These are phyloP conservation scores for Cyclophora albipunctata DNA, from an alignment of 2,888 invertebrate genomes.

Conservation along the genomic window DNA sequence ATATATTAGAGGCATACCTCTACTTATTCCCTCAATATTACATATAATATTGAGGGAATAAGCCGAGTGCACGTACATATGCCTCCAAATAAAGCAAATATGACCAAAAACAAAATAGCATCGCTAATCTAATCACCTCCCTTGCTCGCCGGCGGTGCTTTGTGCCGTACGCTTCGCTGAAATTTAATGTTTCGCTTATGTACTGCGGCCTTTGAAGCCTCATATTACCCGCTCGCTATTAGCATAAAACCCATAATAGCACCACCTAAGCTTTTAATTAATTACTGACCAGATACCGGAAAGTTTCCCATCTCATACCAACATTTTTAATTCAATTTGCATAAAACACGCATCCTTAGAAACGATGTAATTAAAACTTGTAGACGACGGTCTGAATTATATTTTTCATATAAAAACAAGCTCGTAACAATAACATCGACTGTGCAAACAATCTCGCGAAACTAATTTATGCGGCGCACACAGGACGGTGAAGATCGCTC, in stretches of 20 bases:
- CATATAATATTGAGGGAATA: too few species aligned
- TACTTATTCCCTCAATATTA: too few species aligned
- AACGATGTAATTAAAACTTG: slow-evolving; percentile 30
- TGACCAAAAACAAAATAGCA: slow-evolving; percentile 21
- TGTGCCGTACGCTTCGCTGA: slow-evolving; percentile 43
- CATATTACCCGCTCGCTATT: slow-evolving; percentile 62
- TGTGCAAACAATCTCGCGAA: slow-evolving; percentile 67
- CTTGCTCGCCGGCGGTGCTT: slow-evolving; percentile 30
- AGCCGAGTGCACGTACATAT: too few species aligned
- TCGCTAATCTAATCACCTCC: slow-evolving; percentile 43
- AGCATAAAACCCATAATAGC: slow-evolving; percentile 68
- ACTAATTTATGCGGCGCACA: slow-evolving; percentile 70
- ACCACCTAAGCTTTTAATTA: slow-evolving; percentile 66
- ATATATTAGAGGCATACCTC: too few species aligned
- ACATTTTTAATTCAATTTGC: slow-evolving; percentile 43
- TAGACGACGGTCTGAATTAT: slow-evolving; percentile 1
- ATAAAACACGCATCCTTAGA: slow-evolving; percentile 30
- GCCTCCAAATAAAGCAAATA: background rate
- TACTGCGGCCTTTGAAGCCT: slow-evolving; percentile 23
- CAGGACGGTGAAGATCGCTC: slow-evolving; percentile 40
- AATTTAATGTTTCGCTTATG: slow-evolving; percentile 55
- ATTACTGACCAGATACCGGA: slow-evolving; percentile 53
- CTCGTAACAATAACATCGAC: slow-evolving; percentile 37
- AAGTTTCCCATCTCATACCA: slow-evolving; percentile 34
- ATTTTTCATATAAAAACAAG: slow-evolving; percentile 16